Evolutionary conservation across 2,888 invertebrate species (phyloP), one percentile per base, ranked within the genome.

Genomic region (Mythimna lalbum): DNA sequence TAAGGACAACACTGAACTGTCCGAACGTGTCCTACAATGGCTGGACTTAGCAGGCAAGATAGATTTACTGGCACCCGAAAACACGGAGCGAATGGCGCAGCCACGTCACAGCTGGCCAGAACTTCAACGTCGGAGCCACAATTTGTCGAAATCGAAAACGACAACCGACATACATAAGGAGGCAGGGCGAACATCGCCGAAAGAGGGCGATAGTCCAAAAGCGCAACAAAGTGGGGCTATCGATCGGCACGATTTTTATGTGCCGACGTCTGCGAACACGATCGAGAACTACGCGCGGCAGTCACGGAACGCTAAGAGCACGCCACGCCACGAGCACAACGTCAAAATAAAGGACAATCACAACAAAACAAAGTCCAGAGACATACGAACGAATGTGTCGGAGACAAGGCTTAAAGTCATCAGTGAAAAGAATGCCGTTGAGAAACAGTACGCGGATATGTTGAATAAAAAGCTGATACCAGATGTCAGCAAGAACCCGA

Each of bases 21-120:
- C 98, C 0, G 98, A 98, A 74, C 96, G 98, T 67, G 98, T 98
- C 0, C 92, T 98, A 5, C 97, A 98, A 84, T 98, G 98, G 98
- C 88, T 98, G 80, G 98, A 98, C 89, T 92, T 98, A 69, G 98
- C 98, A 0, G 97, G 97, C 0, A 96, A 97, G 86, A 94, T 96
- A 4, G 94, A 95, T 81, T 84, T 96, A 39, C 78, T 96, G 23
- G 90, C 92, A n/a, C 90, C 93, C 4, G 91, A 92, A 19, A 93
- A 91, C 39, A 88, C 78, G 0, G 93, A 94, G 69, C 82, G 95
- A 53, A 93, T 95, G 89, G 77, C 92, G 3, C 95, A 94, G 67
- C 96, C 94, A 6, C 88, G 94, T 19, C 95, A 95, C 90, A 95
- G 94, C 81, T 94, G 95, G 92, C 93, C 95, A 2, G 95, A 94